Conservation (phyloP, 2,113 vertebrate species). For the Bubalus kerabau region DNA sequence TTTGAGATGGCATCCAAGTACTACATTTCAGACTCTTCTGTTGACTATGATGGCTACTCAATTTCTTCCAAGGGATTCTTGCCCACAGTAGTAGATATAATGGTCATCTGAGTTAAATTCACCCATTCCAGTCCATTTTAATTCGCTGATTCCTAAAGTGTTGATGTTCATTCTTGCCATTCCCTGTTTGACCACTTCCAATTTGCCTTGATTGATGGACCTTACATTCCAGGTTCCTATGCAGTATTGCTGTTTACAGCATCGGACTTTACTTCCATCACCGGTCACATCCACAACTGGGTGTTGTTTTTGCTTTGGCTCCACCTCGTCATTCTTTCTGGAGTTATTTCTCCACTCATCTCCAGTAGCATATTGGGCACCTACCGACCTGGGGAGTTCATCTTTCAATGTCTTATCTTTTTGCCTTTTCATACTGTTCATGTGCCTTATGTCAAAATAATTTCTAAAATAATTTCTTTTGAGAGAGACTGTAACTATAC, state of each 20-base stretch:
- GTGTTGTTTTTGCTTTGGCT: not conserved
- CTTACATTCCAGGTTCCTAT: not conserved
- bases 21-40: not conserved
- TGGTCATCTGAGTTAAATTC: not conserved
- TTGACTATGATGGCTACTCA: not conserved
- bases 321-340: not conserved
- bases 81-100: not conserved
- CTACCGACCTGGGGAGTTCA: not conserved
- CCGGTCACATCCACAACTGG: not conserved
- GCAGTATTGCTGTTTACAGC: not conserved
- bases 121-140: not conserved
- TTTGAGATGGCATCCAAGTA: not conserved
- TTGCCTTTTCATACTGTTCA: not conserved
- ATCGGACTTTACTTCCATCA: not conserved
- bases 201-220: not conserved
- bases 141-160: not conserved
- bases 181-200: not conserved
- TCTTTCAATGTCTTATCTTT: not conserved
- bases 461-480: not conserved
- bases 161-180: not conserved
- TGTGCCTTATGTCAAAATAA: not conserved
- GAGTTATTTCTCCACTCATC: not conserved
- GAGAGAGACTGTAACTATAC: not conserved
- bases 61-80: not conserved
- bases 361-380: not conserved